Evolutionary conservation across 2,113 vertebrate species (phyloP).

Genomic region (Pollachius pollachius): DNA sequence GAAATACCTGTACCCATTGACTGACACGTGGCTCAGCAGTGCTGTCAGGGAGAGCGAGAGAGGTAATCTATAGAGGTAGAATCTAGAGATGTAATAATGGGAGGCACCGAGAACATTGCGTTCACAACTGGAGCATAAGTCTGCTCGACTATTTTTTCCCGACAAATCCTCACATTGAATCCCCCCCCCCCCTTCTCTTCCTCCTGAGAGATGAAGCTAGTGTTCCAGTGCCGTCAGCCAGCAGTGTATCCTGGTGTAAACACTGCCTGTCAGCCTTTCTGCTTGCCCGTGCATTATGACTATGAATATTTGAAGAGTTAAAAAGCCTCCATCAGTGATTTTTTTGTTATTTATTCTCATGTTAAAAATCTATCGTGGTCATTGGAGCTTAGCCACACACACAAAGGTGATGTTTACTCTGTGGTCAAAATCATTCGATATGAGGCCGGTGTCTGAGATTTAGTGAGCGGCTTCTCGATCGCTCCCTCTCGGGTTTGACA

Average conservation of each 20-base stretch:
- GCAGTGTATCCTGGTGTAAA: constrained; percentile 53
- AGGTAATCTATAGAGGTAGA: too few relatives aligned
- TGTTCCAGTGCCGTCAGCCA: constrained; percentile 30
- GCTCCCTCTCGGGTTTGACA: not conserved
- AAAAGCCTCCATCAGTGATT: constrained; percentile 1
- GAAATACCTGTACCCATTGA: too few relatives aligned
- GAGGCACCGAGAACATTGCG: constrained; percentile 38
- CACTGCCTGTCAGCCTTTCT: constrained; percentile 57
- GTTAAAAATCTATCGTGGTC: too few relatives aligned
- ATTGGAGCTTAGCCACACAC: too few relatives aligned
- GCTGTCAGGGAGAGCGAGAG: too few relatives aligned
- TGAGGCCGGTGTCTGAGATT: not conserved
- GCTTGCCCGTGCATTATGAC: constrained; percentile 50
- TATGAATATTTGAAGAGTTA: constrained; percentile 54
- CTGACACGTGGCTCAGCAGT: too few relatives aligned
- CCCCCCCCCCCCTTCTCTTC: constrained; percentile 15
- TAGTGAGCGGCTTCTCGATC: not conserved
- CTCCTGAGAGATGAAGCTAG: constrained; percentile 34
- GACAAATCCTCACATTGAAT: constrained; percentile 60
- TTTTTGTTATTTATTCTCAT: too few relatives aligned
- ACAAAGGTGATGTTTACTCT: not conserved
- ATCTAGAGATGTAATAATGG: constrained; percentile 15
- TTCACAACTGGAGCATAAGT: constrained; percentile 53
- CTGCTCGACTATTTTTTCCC: constrained; percentile 53
- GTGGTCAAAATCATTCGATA: constrained; percentile 8